Evolutionary conservation across 53 echinoderm and acorn worm genomes (phyloP).

Genomic region (Astropecten irregularis): DNA sequence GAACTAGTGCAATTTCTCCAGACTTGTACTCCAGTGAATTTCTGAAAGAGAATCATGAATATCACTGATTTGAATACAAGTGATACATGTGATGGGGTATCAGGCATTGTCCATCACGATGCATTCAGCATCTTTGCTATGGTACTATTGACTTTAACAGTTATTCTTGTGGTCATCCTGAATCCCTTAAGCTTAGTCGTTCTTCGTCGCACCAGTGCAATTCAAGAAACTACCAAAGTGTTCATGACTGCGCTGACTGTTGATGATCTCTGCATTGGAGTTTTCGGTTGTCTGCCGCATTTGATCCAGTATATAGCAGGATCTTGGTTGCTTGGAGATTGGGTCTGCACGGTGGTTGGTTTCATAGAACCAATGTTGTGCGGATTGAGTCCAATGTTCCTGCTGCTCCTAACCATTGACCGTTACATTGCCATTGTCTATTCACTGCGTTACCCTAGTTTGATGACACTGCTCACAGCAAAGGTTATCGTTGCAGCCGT

Average conservation of each 20-base stretch:
- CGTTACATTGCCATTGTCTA: no score
- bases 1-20: no score
- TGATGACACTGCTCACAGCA: neutral
- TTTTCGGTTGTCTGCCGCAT: neutral
- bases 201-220: neutral
- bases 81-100: no score
- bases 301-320: neutral
- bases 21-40: no score
- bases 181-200: neutral
- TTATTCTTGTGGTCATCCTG: neutral
- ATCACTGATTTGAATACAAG: neutral
- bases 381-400: neutral
- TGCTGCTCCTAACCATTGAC: neutral
- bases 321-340: neutral
- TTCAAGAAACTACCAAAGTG: neutral
- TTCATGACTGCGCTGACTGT: neutral
- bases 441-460: neutral
- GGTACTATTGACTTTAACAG: neutral
- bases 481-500: neutral
- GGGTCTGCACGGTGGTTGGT: neutral
- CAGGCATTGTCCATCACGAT: neutral
- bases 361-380: neutral
- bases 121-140: neutral
- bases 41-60: neutral
- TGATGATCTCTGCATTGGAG: neutral